phyloP scores from a whole-genome alignment of 2,113 vertebrate species.

The Daubentonia madagascariensis region DNA sequence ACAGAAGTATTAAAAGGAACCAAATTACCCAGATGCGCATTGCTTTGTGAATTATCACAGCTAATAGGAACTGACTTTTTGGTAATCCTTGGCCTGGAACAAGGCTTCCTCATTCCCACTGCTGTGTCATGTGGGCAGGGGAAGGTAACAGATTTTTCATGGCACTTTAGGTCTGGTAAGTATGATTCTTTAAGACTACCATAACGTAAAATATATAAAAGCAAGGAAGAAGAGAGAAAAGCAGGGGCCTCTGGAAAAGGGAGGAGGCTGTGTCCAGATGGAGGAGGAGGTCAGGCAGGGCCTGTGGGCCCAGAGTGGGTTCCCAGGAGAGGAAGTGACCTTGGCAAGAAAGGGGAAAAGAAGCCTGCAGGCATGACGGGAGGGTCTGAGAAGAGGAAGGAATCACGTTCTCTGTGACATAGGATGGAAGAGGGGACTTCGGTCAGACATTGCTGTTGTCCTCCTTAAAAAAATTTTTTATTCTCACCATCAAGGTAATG shows the following conservation, averaged over 20 bases:
- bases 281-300: background rate
- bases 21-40: background rate
- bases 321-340: background rate
- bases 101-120: background rate
- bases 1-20: background rate
- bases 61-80: background rate
- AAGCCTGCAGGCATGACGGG: background rate
- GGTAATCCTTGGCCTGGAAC: background rate
- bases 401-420: background rate
- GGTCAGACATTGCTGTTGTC: background rate
- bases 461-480: background rate
- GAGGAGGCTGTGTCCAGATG: fast-evolving
- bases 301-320: background rate
- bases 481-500: background rate
- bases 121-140: background rate
- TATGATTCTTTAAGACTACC: background rate
- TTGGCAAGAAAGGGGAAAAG: background rate
- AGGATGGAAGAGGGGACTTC: background rate
- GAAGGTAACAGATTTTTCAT: background rate
- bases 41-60: background rate
- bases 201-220: background rate
- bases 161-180: background rate
- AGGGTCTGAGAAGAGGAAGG: background rate
- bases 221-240: background rate
- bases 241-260: background rate